Base-by-base conservation (phyloP, 2,797 vertebrate species). In the Betta splendens region DNA sequence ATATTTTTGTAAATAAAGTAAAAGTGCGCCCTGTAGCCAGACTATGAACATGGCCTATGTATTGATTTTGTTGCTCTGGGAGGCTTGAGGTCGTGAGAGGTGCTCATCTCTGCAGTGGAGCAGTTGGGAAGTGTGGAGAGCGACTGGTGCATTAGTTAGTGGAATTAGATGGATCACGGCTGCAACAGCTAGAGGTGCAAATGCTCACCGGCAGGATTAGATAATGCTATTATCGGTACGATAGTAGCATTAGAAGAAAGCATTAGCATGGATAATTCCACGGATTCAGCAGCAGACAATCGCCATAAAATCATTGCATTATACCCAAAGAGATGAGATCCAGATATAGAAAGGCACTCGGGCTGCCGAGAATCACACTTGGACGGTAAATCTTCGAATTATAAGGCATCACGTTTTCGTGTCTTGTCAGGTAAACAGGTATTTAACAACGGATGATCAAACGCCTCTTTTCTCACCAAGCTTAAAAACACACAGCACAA, bases 241-340 rank as follows among this genome's bases (percentile, higher is more conserved):
- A 92, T 89, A 85, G 87, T 81, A 85, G 87, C 87, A 85, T 92
- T 87, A 89, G 84, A 89, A 86, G 81, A 87, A 71, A 77, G 89
- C 86, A 92, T 92, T 92, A 91, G 86, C 84, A 81, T 77, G 89
- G 91, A 90, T 92, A 89, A 92, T 89, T 88, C 86, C 79, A 69
- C 72, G 64, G 81, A 90, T 90, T 85, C 84, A 25, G 82, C 62
- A 25, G 77, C 75, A 58, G 69, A 83, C 87, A 91, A 90, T 90
- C 83, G 77, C 83, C 87, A 83, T 90, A 87, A 89, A 91, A 92
- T 91, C 84, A 65, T 64, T 43, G 85, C 78, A 85, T 89, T 90
- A 85, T 77, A 79, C 75, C 79, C 72, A 42, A 63, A 84, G 86
- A 91, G 89, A 93, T 90, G 79, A 86, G 85, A 81, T 77, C 80